Evolutionary conservation across 2,797 vertebrate species (phyloP).

Genomic region (Argyrosomus regius): DNA sequence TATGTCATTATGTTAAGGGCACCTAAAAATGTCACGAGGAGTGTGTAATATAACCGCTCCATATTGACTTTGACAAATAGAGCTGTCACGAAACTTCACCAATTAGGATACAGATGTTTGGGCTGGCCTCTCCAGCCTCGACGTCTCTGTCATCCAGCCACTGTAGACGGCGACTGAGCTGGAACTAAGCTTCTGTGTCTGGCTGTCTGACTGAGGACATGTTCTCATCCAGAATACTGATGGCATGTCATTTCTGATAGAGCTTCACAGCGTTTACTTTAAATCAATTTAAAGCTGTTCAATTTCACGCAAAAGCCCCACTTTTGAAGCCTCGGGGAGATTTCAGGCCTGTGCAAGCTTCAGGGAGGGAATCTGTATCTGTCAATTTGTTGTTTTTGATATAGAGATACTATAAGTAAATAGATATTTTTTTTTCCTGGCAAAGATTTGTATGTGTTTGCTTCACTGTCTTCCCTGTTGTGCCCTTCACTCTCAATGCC

Average conservation of each 20-base stretch:
- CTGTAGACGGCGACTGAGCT: constrained; percentile 44
- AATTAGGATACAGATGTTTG: constrained; percentile 66
- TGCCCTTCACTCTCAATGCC: constrained; percentile 20
- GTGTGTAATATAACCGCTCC: constrained; percentile 26
- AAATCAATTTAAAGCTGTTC: constrained; percentile 61
- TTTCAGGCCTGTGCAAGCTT: constrained; percentile 2
- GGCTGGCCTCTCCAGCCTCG: constrained; percentile 37
- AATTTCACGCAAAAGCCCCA: constrained; percentile 58
- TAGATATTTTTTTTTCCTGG: not conserved
- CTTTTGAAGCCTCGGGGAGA: constrained; percentile 26
- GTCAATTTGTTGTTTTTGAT: constrained; percentile 30
- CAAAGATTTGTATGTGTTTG: constrained; percentile 13
- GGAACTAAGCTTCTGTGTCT: constrained; percentile 57
- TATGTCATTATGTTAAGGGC: constrained; percentile 60
- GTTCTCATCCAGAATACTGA: constrained; percentile 57
- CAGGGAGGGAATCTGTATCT: constrained; percentile 20
- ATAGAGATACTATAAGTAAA: constrained; percentile 14
- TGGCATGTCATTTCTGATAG: constrained; percentile 54
- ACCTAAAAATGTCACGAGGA: constrained; percentile 53
- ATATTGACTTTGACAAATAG: constrained; percentile 63
- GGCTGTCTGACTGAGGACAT: constrained; percentile 48
- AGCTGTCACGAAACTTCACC: constrained; percentile 50
- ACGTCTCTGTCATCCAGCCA: constrained; percentile 37
- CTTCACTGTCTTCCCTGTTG: constrained; percentile 7
- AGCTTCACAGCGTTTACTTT: constrained; percentile 20